Evolutionary conservation across 2,888 invertebrate genomes (phyloP), one percentile per base, ranked within the genome.

Genomic region (Silvanus unidentatus): DNA sequence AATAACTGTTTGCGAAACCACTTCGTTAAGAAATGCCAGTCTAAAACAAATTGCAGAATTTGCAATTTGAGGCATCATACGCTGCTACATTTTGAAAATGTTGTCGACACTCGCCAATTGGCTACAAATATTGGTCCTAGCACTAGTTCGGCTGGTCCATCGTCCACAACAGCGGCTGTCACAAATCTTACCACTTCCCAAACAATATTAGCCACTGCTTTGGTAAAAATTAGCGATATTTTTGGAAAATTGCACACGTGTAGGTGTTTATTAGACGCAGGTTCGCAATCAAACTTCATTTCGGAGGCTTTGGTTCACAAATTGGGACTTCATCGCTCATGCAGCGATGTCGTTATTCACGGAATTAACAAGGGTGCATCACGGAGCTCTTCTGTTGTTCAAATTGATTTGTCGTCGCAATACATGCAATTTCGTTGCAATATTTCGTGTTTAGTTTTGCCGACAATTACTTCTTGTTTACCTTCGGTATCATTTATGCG

Each of bases 221-320:
- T 35, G 9, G 11, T 35, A 11, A 8, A 35, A 12, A 12, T 35
- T 12, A 6, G 6, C 11, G 35, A 35, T 12, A 11, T 11, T 6
- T 6, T 11, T 6, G 35, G 35, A 12, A 9, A 35, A 6, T 11
- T 11, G 6, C 35, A 35, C 11, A 35, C 13, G 9, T 35, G 35
- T 35, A 9, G 35, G 6, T 8, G 9, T 35, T 12, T 35, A 6
- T 12, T 35, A 6, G 35, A 35, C 13, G 6, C 35, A 11, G 35
- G 35, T 11, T 35, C 35, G 9, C 35, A 35, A 12, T 35, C 35
- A 6, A 35, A 35, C 13, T 35, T 35, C 11, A 35, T 35, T 6
- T 9, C 35, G 6, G 13, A 35, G 35, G 6, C 6, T 11, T 12
- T 35, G 6, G 6, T 8, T 6, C 6, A 35, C 6, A 8, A 35